Evolutionary conservation across 2,888 invertebrate species (phyloP).

Genomic region (Ceriagrion tenellum): DNA sequence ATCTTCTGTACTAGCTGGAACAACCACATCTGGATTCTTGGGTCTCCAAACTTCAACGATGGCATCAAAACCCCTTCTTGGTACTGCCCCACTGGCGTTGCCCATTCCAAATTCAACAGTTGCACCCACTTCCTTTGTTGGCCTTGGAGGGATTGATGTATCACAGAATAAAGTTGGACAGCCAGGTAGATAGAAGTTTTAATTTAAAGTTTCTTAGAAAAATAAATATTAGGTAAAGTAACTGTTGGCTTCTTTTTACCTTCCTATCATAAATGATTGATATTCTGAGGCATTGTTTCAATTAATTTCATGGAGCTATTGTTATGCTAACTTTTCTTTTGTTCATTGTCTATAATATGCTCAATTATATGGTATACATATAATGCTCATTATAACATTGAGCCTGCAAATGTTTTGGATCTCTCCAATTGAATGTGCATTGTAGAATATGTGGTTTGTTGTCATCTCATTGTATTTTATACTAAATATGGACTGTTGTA

Average conservation of each 20-base stretch:
- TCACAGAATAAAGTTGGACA: conserved; percentile 77
- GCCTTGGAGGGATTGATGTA: conserved; percentile 85
- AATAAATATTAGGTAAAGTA: background rate
- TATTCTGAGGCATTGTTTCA: too few relatives aligned
- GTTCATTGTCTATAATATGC: too few relatives aligned
- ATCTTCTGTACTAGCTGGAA: background rate
- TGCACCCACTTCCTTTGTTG: conserved; percentile 79
- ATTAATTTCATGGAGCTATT: too few relatives aligned
- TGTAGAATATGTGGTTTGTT: too few relatives aligned
- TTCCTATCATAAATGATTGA: too few relatives aligned
- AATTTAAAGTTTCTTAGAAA: background rate
- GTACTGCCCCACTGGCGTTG: conserved; percentile 43
- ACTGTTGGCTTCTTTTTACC: background rate
- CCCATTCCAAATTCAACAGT: conserved; percentile 74
- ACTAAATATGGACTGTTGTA: background rate
- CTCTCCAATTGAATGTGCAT: too few relatives aligned
- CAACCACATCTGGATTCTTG: background rate
- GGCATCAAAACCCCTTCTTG: conserved; percentile 26
- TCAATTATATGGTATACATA: too few relatives aligned
- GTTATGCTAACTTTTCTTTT: too few relatives aligned
- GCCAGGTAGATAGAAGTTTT: conserved; percentile 73
- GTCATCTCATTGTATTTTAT: too few relatives aligned
- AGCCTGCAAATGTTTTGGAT: too few relatives aligned
- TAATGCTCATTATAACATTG: too few relatives aligned
- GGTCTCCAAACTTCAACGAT: conserved; percentile 38